Evolutionary conservation across 2,888 invertebrate genomes (phyloP), one percentile per base, ranked within the genome.

Genomic region (Synanthedon vespiformis): DNA sequence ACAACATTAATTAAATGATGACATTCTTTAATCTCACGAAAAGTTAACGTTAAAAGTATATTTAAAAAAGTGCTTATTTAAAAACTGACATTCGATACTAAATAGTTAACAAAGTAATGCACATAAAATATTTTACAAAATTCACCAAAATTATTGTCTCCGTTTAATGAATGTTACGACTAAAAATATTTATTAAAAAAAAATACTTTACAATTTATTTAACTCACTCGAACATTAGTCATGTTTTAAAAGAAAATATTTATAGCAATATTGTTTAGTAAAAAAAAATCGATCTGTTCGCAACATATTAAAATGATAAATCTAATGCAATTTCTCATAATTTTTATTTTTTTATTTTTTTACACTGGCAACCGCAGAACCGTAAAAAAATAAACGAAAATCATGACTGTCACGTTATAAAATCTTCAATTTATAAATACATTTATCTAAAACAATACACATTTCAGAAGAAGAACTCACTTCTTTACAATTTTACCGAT

Each of bases 1-100:
- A 60, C 53, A 55, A 60, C 34, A 34, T 34, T 10, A 34, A n/a
- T n/a, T n/a, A n/a, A n/a, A 34, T 34, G 34, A 34, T 34, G 34
- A 34, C 34, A 34, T 34, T 34, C 34, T 34, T 10, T 10, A 34
- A 34, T 34, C 8, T 34, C 34, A 34, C 34, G 34, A 34, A 1
- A 34, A 34, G 10, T 34, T 34, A 34, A 34, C 3, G 34, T 34
- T 34, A 2, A 34, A n/a, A 34, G 5, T 34, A 8, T 10, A n/a
- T n/a, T n/a, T n/a, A 34, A 34, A 34, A 34, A 6, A 34, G 34
- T 34, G 10, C 34, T 34, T 34, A 34, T 34, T 34, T 34, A 34
- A 34, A 34, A 34, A 34, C 34, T 6, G 34, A 34, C 10, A 34
- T 34, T 34, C 2, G 10, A 34, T 34, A 34, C 34, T 34, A 34